Base-by-base conservation (phyloP, 2,113 vertebrate genomes). In the Microcebus griseorufus region DNA sequence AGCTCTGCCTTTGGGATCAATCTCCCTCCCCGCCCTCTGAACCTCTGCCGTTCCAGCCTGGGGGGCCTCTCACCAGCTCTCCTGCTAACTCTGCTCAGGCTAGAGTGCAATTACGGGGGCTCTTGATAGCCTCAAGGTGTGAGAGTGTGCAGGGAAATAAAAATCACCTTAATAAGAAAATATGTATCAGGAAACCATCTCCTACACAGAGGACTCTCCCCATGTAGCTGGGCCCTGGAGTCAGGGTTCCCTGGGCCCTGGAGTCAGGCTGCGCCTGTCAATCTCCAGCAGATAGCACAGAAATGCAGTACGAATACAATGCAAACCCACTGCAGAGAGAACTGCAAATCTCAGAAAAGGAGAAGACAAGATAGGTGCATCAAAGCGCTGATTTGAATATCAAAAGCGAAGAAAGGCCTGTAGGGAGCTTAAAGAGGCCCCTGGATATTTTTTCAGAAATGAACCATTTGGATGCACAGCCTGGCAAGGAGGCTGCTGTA, bases 311-410 rank as follows among this genome's bases (percentile, higher is more conserved):
- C 58, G 75, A 83, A 76, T 22, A 42, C 58, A 32, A 94, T 37
- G 94, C 53, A 64, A 51, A 53, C n/a, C 29, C 27, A 3, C 29
- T 10, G 55, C 83, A 42, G 45, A 94, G 60, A 72, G 88, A 86
- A 91, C 9, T 27, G 55, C 39, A 34, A 1, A 23, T 87, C 76
- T 90, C 75, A 14, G 51, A 20, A 22, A 67, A 58, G 76, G 45
- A 72, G 93, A 95, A 42, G 58, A 96, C 78, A 17, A 42, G 79
- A 87, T 62, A 64, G 69, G 48, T 9, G 16, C 37, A 18, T 55
- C 84, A 82, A 58, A 87, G 79, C n/a, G 9, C 5, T 16, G 45
- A 89, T 95, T 34, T 93, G 73, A 89, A 78, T 89, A 73, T 92
- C 73, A 95, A 93, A 96, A 90, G 53, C 51, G 12, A 23, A 79